Percentiles rank a stretch among this genome's conserved stretches.
Evolutionary conservation across 2,797 vertebrate species (phyloP).

Genomic region (Acanthurus lineatus): DNA sequence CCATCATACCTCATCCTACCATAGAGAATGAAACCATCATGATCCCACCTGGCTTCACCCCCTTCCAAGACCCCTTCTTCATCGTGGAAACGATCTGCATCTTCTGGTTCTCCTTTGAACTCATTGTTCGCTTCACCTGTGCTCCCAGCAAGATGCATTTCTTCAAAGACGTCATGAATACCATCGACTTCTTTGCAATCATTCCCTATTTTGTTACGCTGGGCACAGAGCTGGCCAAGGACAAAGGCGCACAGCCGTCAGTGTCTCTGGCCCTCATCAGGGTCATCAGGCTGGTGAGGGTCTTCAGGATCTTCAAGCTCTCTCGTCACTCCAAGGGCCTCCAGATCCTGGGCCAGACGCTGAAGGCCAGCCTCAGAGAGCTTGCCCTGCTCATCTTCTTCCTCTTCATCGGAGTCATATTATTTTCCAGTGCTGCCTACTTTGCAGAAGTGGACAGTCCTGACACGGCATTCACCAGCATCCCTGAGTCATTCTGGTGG

Average conservation of each 20-base stretch:
- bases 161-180: constrained; percentile 97
- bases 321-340: constrained; percentile 94
- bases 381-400: constrained; percentile 96
- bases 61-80: constrained; percentile 93
- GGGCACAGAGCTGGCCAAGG: constrained; percentile 91
- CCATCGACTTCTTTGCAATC: constrained; percentile 96
- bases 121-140: constrained; percentile 87
- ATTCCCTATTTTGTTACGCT: constrained; percentile 94
- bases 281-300: constrained; percentile 92
- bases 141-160: constrained; percentile 91
- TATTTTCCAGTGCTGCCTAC: constrained; percentile 94
- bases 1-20: constrained; percentile 62
- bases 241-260: constrained; percentile 87
- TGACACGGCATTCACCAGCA: constrained; percentile 91
- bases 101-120: constrained; percentile 94
- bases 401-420: constrained; percentile 94
- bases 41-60: constrained; percentile 59
- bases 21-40: constrained; percentile 64
- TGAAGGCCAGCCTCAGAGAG: constrained; percentile 93
- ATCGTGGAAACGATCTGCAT: constrained; percentile 94
- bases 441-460: constrained; percentile 93
- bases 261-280: constrained; percentile 92
- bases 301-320: constrained; percentile 95
- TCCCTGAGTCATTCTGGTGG: constrained; percentile 97
- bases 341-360: constrained; percentile 94